These are phyloP conservation scores for Fragum sueziense DNA, from an alignment of 2,888 invertebrate genomes.

Conservation along the genomic window DNA sequence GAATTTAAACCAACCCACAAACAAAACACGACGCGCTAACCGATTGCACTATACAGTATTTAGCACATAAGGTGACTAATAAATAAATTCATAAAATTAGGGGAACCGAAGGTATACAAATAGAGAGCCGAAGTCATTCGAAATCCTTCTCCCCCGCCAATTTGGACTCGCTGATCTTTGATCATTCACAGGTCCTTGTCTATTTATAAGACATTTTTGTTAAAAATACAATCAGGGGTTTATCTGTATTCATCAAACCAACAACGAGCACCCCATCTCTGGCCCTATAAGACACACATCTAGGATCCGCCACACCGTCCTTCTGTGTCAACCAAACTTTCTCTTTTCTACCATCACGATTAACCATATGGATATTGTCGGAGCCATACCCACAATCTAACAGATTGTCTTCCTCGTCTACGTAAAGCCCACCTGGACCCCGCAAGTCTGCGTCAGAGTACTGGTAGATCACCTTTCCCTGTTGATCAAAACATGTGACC, in stretches of 20 bases:
- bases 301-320: background rate
- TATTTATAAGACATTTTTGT: background rate
- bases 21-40: too few species aligned
- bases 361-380: background rate
- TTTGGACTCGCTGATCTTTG: too few species aligned
- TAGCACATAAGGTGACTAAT: too few species aligned
- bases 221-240: background rate
- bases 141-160: too few species aligned
- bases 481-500: constrained; percentile 1
- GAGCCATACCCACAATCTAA: background rate
- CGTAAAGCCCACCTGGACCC: background rate
- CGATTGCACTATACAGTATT: too few species aligned
- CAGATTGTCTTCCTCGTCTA: background rate
- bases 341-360: constrained; percentile 1
- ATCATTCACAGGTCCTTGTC: too few species aligned
- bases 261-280: constrained; percentile 1
- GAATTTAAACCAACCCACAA: too few species aligned
- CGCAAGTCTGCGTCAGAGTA: constrained; percentile 3
- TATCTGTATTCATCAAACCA: background rate
- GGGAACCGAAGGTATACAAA: too few species aligned
- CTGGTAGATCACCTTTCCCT: constrained; percentile 6
- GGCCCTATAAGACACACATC: background rate
- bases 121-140: too few species aligned
- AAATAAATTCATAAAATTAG: too few species aligned
- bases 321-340: background rate